Conservation (phyloP, 2,113 vertebrate species). For the Cyprinus carpio region DNA sequence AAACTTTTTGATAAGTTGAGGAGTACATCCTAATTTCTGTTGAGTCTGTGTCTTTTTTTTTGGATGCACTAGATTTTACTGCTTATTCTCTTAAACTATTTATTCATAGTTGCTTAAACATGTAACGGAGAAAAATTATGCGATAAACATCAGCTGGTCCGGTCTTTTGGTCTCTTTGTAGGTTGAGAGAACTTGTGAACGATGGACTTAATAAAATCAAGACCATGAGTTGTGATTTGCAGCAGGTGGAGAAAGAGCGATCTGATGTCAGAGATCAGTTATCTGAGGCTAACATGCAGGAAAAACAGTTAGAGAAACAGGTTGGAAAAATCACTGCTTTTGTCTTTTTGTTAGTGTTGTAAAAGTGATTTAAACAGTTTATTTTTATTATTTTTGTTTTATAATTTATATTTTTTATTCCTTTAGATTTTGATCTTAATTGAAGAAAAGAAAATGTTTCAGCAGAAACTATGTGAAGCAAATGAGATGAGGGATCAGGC, state of each 20-base stretch:
- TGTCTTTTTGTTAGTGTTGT: background rate
- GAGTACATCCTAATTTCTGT: background rate
- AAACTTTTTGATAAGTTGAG: background rate
- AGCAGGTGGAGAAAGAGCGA: slow-evolving; percentile 76
- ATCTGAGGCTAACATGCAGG: slow-evolving; percentile 78
- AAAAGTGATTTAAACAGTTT: background rate
- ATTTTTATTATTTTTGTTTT: background rate
- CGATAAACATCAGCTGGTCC: background rate
- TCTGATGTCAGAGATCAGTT: slow-evolving; percentile 77
- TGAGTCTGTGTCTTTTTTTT: background rate
- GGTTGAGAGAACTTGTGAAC: slow-evolving; percentile 73
- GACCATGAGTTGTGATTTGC: slow-evolving; percentile 70
- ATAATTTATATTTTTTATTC: slow-evolving; percentile 28
- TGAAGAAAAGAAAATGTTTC: slow-evolving; percentile 73
- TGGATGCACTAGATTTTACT: background rate
- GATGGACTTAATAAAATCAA: slow-evolving; percentile 60
- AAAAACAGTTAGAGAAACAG: slow-evolving; percentile 79
- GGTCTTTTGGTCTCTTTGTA: slow-evolving; percentile 50
- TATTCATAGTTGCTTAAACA: background rate
- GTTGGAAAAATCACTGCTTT: slow-evolving; percentile 57
- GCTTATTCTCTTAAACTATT: background rate
- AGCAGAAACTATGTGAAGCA: slow-evolving; percentile 72
- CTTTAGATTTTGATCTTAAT: slow-evolving; percentile 75
- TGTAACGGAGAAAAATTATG: background rate
- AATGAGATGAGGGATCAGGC: slow-evolving; percentile 74